Percentiles rank a stretch among this genome's conserved stretches.
phyloP scores from a whole-genome alignment of 1,140 invertebrate genomes.

The Papilio aristodemus region DNA sequence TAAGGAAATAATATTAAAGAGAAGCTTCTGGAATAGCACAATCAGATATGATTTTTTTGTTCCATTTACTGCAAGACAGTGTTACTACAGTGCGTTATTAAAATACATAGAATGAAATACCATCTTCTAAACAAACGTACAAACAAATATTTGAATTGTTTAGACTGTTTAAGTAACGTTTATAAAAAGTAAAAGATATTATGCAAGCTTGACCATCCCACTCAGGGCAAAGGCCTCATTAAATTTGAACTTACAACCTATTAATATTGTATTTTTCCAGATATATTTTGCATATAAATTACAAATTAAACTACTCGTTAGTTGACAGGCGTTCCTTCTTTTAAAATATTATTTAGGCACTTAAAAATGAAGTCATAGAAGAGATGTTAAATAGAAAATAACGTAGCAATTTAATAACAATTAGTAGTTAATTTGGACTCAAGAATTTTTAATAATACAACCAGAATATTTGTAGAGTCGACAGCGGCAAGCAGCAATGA shows the following conservation, averaged over 20 bases:
- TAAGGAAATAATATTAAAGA: too few species aligned
- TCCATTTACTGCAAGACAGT: too few species aligned
- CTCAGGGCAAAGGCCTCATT: slow-evolving; percentile 16
- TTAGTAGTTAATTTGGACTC: too few species aligned
- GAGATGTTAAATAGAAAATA: neutral
- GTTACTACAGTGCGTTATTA: neutral
- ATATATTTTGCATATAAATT: slow-evolving; percentile 23
- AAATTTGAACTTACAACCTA: slow-evolving; percentile 22
- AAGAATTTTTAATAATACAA: too few species aligned
- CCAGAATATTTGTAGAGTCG: too few species aligned
- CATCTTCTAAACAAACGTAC: neutral
- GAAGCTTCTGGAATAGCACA: too few species aligned
- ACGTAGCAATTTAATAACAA: too few species aligned
- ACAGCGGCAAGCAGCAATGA: too few species aligned
- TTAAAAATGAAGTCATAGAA: neutral
- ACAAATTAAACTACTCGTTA: slow-evolving; percentile 1
- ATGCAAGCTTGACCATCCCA: neutral
- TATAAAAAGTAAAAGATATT: neutral
- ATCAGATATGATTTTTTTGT: too few species aligned
- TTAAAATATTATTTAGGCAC: neutral
- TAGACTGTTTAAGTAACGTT: neutral
- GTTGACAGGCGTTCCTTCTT: neutral
- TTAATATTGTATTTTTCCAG: slow-evolving; percentile 13
- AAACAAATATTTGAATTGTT: neutral
- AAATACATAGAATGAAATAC: neutral